Evolutionary conservation across 2,113 vertebrate species (phyloP), one percentile per base, ranked within the genome.

Genomic region (Drymodes brunneopygia): DNA sequence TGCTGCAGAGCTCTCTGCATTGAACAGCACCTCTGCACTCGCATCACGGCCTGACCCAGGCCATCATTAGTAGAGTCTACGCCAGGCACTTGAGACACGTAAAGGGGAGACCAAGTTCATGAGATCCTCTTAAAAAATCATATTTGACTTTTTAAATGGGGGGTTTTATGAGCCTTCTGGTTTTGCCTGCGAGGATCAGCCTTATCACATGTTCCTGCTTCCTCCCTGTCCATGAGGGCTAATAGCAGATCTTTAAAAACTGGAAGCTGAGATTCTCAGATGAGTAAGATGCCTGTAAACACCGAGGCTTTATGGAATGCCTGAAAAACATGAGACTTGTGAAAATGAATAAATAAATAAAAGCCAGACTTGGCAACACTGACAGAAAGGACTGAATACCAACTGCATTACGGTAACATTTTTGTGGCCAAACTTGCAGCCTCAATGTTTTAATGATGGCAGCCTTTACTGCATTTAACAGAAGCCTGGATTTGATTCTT

Each of bases 401-500:
- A 67, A 48, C 61, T 81, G 82, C 64, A 77, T 82, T 90, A 85
- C 93, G 18, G 77, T 80, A 95, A 94, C 94, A 95, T 97, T 97
- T 96, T 94, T 93, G 96, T 93, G 95, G 92, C 92, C 86, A 92
- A 84, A 93, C 86, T 90, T 91, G 92, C 88, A 96, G 88, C 93
- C 90, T 94, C 92, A 53, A 28, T 86, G 90, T 95, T 96, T 94
- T 96, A 81, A 90, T 27, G 82, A 96, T 60, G 80, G 92, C 83
- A 84, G 94, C 73, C 82, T 94, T 94, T 92, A 53, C 61, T 81
- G 90, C 92, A 61, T 88, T 95, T 93, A 86, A 88, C 94, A 94
- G 88, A 88, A 95, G 75, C 88, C 94, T 97, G 95, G 95, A 88
- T 95, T 96, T 95, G 72, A 96, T 94, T 97, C 90, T 91, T 94